phyloP scores from a whole-genome alignment of 2,888 invertebrate species.

The Cetonia aurata region DNA sequence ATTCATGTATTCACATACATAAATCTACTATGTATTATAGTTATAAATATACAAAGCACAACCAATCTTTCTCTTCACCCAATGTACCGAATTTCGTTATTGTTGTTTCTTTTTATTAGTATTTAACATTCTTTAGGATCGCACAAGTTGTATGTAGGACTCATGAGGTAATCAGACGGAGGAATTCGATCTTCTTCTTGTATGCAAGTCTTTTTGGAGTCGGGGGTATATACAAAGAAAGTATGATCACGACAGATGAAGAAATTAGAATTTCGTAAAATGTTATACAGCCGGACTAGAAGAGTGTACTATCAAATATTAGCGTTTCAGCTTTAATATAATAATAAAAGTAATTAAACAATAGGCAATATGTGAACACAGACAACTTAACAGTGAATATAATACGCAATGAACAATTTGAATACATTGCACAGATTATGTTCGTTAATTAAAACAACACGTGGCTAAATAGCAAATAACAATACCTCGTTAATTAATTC shows the following conservation, averaged over 20 bases:
- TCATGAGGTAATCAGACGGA: constrained; percentile 1
- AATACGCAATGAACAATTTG: constrained; percentile 23
- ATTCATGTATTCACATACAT: constrained; percentile 31
- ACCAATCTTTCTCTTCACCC: constrained; percentile 26
- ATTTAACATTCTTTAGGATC: constrained; percentile 15
- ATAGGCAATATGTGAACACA: constrained; percentile 31
- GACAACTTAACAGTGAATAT: constrained; percentile 17
- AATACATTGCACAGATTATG: constrained; percentile 30
- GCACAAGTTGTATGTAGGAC: constrained; percentile 1
- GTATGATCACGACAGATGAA: constrained; percentile 7
- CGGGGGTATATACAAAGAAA: constrained; percentile 13
- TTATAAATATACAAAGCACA: constrained; percentile 39
- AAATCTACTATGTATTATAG: constrained; percentile 18
- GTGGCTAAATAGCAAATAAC: too few species aligned
- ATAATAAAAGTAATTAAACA: constrained; percentile 31
- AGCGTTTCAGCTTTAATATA: constrained; percentile 14
- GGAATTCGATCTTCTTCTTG: not conserved
- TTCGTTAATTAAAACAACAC: constrained; percentile 3
- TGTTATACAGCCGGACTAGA: constrained; percentile 26
- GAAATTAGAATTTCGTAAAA: constrained; percentile 9
- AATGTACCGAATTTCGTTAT: constrained; percentile 10
- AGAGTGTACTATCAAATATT: constrained; percentile 20
- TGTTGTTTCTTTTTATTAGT: too few species aligned
- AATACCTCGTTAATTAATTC: too few species aligned
- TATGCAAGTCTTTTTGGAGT: constrained; percentile 24